phyloP scores from a whole-genome alignment of 1,140 invertebrate genomes.

The Neotoxoptera formosana region DNA sequence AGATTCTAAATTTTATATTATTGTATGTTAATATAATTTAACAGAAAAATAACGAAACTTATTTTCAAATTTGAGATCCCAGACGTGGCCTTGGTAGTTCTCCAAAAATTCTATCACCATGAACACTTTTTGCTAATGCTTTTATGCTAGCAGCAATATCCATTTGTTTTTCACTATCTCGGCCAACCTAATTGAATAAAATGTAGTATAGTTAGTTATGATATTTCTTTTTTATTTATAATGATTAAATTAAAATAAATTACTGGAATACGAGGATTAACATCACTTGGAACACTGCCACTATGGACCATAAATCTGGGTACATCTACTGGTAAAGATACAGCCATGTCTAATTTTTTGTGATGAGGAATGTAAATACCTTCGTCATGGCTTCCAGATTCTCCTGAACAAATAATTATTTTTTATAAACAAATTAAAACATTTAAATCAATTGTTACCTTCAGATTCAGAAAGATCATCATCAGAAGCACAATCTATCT shows the following conservation, averaged over 20 bases:
- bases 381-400: constrained; percentile 54
- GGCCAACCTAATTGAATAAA: constrained; percentile 6
- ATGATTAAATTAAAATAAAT: background rate
- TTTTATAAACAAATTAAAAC: background rate
- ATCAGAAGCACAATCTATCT: constrained; percentile 61
- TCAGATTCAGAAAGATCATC: constrained; percentile 66
- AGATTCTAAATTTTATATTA: constrained; percentile 43
- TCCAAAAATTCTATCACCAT: constrained; percentile 83
- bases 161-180: constrained; percentile 46
- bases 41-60: background rate
- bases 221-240: too few relatives aligned
- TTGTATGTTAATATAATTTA: constrained; percentile 42
- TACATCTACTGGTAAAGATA: constrained; percentile 35
- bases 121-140: constrained; percentile 83
- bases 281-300: constrained; percentile 39
- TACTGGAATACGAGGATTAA: constrained; percentile 43
- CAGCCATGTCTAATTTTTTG: constrained; percentile 33
- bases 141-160: constrained; percentile 88
- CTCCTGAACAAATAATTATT: background rate
- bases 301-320: constrained; percentile 43
- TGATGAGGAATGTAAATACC: constrained; percentile 45
- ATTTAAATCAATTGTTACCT: constrained; percentile 62
- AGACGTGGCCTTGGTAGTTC: constrained; percentile 82
- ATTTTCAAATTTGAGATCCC: constrained; percentile 77
- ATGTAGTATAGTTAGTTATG: background rate